Base-by-base conservation (phyloP, 2,888 invertebrate genomes). In the Gisinianus flammeolus region DNA sequence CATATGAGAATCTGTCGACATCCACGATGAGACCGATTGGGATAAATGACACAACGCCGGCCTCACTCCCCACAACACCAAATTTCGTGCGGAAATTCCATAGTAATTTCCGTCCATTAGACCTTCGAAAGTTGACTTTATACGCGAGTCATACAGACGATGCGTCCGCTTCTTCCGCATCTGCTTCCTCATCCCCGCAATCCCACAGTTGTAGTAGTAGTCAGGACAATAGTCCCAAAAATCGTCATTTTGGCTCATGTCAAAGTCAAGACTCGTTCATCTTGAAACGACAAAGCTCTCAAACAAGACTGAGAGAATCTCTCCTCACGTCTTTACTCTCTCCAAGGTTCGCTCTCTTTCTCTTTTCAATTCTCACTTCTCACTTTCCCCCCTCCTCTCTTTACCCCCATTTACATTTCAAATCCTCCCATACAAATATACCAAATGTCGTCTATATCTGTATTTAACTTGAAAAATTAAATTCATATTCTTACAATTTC, bases 201-300 rank as follows among this genome's bases (percentile, higher is more conserved):
- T 71, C 79, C 24, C 72, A 71, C 26, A 83, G 79, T n/a, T 79
- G 77, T 52, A 80, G 81, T 35, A 82, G 82, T 62, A 83, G 83
- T 62, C 81, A 79, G 77, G 82, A 82, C 66, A 80, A 75, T 70
- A 81, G 80, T 77, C 83, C 83, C 19, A 79, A 81, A 67, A 77
- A 77, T 35, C 75, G 82, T 66, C 78, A 81, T 70, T 79, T 82
- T 67, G 75, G 70, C 71, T 73, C 81, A 66, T 80, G 80, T 75
- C 79, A 79, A 70, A 79, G 80, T 79, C 81, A 82, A 67, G 83
- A 83, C 78, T 83, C 83, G 52, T 82, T 82, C 74, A 80, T 82
- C 77, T 74, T 83, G 54, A 83, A 83, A 79, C 77, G 83, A 80
- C 83, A 83, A 77, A 82, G 82, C 77, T 82, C 82, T 52, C 83